A percentile compares a stretch with the other conserved stretches of the same genome.
These are phyloP conservation scores for Anguilla japonica DNA, from an alignment of 2,113 vertebrate genomes.

Conservation along the genomic window DNA sequence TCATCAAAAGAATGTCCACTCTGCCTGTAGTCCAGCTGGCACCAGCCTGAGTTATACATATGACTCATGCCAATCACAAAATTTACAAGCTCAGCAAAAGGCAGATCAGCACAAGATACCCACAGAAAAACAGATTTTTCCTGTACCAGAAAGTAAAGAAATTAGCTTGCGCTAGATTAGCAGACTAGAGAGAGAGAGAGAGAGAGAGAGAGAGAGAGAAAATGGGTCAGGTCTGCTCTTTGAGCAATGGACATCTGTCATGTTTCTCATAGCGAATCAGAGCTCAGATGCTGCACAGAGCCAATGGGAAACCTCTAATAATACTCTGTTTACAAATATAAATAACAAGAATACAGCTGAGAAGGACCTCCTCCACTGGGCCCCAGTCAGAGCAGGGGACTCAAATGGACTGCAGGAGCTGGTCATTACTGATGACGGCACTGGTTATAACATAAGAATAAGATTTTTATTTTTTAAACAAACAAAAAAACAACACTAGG, in stretches of 20 bases:
- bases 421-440: no score
- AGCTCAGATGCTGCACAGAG: background rate
- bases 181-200: background rate
- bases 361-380: no score
- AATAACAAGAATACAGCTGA: background rate
- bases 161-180: no score
- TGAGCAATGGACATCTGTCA: background rate
- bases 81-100: background rate
- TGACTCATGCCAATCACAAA: background rate
- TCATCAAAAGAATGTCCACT: background rate
- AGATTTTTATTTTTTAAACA: no score
- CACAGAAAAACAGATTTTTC: background rate
- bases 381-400: no score
- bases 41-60: background rate
- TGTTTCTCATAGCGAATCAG: background rate
- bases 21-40: background rate
- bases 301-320: background rate
- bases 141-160: background rate
- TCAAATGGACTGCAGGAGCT: no score
- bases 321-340: constrained; percentile 5
- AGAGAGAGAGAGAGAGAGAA: background rate
- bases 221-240: background rate
- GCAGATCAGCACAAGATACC: background rate
- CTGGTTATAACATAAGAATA: no score
- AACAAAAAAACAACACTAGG: no score